Percentiles rank a stretch among this genome's conserved stretches.
phyloP scores from a whole-genome alignment of 2,888 invertebrate species.

The Pollenia amentaria region DNA sequence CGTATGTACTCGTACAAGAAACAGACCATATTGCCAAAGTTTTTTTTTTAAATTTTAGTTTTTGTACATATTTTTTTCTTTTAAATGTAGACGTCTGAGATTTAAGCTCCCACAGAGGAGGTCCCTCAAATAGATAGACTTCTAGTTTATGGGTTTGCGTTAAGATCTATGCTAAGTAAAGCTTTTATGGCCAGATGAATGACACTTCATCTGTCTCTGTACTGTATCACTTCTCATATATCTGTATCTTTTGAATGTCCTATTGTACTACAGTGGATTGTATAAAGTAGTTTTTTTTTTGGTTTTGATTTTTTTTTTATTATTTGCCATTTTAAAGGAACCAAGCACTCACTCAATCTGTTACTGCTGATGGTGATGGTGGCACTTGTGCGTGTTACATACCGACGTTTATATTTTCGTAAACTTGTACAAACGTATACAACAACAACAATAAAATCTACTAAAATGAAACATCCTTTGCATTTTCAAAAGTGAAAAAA shows the following conservation, averaged over 20 bases:
- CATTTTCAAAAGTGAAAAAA: slow-evolving; percentile 34
- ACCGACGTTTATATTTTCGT: slow-evolving; percentile 72
- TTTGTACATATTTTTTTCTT: slow-evolving; percentile 21
- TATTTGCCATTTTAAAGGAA: slow-evolving; percentile 51
- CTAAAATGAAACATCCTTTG: slow-evolving; percentile 70
- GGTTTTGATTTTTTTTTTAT: slow-evolving; percentile 22
- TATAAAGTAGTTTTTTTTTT: slow-evolving; percentile 50
- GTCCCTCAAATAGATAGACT: slow-evolving; percentile 71
- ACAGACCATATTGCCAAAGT: slow-evolving; percentile 68
- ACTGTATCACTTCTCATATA: slow-evolving; percentile 74
- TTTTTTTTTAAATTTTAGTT: slow-evolving; percentile 50
- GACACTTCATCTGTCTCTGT: slow-evolving; percentile 82
- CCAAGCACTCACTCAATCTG: slow-evolving; percentile 66
- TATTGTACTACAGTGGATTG: slow-evolving; percentile 61
- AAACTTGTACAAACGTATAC: slow-evolving; percentile 41
- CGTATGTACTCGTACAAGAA: slow-evolving; percentile 22
- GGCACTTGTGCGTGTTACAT: slow-evolving; percentile 74
- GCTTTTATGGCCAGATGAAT: slow-evolving; percentile 84
- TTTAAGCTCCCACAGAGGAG: slow-evolving; percentile 73
- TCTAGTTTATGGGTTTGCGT: slow-evolving; percentile 75
- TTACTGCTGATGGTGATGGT: slow-evolving; percentile 76
- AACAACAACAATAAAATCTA: slow-evolving; percentile 30
- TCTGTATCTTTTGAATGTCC: slow-evolving; percentile 60
- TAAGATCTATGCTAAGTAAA: slow-evolving; percentile 80
- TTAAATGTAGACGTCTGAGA: slow-evolving; percentile 56